Evolutionary conservation across 2,113 vertebrate genomes (phyloP).

Genomic region (Fulica atra): DNA sequence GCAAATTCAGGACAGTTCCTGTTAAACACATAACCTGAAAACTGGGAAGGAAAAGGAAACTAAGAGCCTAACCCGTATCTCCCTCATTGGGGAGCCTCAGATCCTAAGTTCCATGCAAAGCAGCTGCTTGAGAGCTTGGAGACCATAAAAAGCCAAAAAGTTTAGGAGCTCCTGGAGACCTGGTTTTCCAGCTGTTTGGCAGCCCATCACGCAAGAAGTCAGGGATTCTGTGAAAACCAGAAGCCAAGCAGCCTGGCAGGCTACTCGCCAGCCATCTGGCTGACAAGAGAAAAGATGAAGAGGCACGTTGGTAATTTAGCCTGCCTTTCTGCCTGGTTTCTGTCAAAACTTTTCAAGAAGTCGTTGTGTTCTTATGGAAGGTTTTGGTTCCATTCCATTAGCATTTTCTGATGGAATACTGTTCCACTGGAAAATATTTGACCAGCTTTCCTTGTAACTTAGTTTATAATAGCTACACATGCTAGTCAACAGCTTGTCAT

Average conservation of each 20-base stretch:
- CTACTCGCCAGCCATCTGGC: constrained; percentile 55
- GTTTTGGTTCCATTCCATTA: constrained; percentile 55
- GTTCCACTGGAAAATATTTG: constrained; percentile 57
- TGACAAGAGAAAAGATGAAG: constrained; percentile 62
- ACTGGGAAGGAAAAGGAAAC: neutral
- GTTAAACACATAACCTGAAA: neutral
- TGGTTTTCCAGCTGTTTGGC: constrained; percentile 64
- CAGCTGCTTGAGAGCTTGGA: constrained; percentile 9
- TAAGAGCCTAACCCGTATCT: neutral
- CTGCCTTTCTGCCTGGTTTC: constrained; percentile 62
- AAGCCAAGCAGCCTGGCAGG: constrained; percentile 56
- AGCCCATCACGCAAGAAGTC: constrained; percentile 39
- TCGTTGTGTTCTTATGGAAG: constrained; percentile 21
- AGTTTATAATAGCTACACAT: constrained; percentile 17
- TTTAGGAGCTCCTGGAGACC: constrained; percentile 27
- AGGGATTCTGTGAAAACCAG: constrained; percentile 39
- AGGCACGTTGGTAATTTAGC: constrained; percentile 37
- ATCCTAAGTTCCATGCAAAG: neutral
- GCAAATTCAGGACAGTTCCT: neutral
- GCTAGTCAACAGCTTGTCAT: constrained; percentile 31
- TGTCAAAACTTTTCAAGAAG: constrained; percentile 65
- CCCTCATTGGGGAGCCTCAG: neutral
- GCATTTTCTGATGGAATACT: constrained; percentile 45
- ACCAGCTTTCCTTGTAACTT: constrained; percentile 3
- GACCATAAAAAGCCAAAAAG: constrained; percentile 9